Percentiles rank a stretch among this genome's conserved stretches.
These are phyloP conservation scores for Himantopus leucocephalus DNA, from an alignment of 2,113 vertebrate species.

Conservation along the genomic window DNA sequence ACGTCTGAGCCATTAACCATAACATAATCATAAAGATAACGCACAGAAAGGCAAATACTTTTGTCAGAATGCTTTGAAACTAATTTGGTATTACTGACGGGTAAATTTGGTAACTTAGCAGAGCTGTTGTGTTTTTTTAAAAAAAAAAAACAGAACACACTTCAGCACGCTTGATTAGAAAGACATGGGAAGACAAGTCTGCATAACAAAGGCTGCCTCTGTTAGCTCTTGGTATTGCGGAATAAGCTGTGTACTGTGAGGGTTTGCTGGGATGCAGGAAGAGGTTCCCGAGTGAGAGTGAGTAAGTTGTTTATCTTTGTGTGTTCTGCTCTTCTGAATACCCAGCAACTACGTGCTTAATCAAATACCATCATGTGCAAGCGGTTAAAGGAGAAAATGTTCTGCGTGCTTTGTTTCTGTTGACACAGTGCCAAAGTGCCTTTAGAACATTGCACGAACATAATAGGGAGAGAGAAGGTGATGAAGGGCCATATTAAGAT, in stretches of 20 bases:
- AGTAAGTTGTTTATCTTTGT: neutral
- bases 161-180: neutral
- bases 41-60: neutral
- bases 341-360: neutral
- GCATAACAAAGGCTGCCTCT: neutral
- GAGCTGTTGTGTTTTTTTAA: neutral
- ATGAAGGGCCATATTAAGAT: neutral
- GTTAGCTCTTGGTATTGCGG: neutral
- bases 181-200: neutral
- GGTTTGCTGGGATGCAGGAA: neutral
- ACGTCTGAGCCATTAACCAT: neutral
- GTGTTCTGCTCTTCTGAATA: neutral
- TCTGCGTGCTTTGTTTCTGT: neutral
- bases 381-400: neutral
- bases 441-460: neutral
- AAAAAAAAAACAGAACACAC: fast-evolving
- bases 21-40: neutral
- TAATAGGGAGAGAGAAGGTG: neutral
- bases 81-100: neutral
- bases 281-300: neutral
- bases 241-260: neutral
- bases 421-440: neutral
- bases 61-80: neutral
- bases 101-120: neutral
- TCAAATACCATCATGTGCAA: neutral